Base-by-base conservation (phyloP, 2,113 vertebrate species). In the Corythoichthys intestinalis region DNA sequence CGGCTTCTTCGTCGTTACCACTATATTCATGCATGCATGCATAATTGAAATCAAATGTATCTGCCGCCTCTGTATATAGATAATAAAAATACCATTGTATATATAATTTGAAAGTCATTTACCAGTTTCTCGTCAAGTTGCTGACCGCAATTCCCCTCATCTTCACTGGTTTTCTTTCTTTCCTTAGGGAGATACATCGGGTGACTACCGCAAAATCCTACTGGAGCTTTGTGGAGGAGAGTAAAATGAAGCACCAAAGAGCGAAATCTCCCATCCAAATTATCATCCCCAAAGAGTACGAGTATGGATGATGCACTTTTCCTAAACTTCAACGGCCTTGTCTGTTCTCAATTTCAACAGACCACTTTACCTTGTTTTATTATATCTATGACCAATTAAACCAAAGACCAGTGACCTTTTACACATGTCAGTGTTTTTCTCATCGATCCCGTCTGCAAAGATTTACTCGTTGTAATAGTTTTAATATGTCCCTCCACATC, bases 191-290 rank as follows among this genome's bases (percentile, higher is more conserved):
- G 97, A 99, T 82, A 94, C 94, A 41, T 98, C 97, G 0, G 97
- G 97, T 14, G 96, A 99, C 88, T 99, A 98, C 68, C 92, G 93
- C 72, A 96, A 96, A 72, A 93, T 96, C 65, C 93, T 99, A 67
- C 91, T 99, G 73, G 84, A 90, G 46, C 92, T 99, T 54, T 96
- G 95, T 67, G 96, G 96, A 59, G 93, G 93, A 50, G 94, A 97
- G 66, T 93, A 93, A 69, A 92, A 83, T 59, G 11, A 28, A 9
- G 15, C 34, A 37, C 4, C 34, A 37, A 2, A 28, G 12, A 34
- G n/a, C 46, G n/a, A 47, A 17, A 63, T 28, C 38, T n/a, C 28
- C 66, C 47, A 6, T 59, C 2, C 34, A 44, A 5, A 35, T 49
- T 6, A 46, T 63, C 50, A 38, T 68, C 3, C 47, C 57, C 46